phyloP scores from a whole-genome alignment of 2,888 invertebrate species.

The Clivina fossor region DNA sequence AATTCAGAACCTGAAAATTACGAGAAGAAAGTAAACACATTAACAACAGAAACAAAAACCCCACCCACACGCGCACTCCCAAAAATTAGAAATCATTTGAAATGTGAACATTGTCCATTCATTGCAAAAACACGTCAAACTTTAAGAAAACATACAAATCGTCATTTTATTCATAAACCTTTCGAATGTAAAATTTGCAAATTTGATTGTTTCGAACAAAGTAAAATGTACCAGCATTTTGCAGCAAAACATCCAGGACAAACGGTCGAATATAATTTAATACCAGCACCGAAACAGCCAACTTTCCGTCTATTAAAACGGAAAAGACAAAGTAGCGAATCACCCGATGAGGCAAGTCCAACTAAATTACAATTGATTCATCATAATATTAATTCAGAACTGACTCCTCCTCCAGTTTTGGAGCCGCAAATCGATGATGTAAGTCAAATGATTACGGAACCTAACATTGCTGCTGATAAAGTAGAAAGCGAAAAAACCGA shows the following conservation, averaged over 20 bases:
- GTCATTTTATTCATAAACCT: constrained; percentile 56
- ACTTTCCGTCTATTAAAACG: constrained; percentile 8
- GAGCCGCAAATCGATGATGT: background rate
- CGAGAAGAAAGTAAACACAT: background rate
- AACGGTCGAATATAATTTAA: constrained; percentile 1
- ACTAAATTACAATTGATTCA: constrained; percentile 22
- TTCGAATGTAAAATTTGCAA: constrained; percentile 54
- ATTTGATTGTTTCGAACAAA: constrained; percentile 44
- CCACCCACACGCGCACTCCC: no score
- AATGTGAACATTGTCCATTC: constrained; percentile 33
- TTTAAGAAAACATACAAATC: constrained; percentile 53
- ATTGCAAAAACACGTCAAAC: constrained; percentile 13
- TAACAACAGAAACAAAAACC: background rate
- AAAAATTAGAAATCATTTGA: constrained; percentile 5
- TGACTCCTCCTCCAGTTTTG: constrained; percentile 28
- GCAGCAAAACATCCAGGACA: constrained; percentile 41
- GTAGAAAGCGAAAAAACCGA: constrained; percentile 7
- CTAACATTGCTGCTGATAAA: background rate
- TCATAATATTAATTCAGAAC: constrained; percentile 17
- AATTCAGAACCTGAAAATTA: constrained; percentile 2
- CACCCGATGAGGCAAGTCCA: constrained; percentile 24
- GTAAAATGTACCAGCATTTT: constrained; percentile 47
- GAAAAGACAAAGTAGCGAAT: constrained; percentile 22
- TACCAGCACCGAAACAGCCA: background rate
- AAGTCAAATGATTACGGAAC: background rate